A percentile compares a stretch with the other conserved stretches of the same genome.
phyloP scores from a whole-genome alignment of 2,797 vertebrate genomes.

The Dryobates pubescens region DNA sequence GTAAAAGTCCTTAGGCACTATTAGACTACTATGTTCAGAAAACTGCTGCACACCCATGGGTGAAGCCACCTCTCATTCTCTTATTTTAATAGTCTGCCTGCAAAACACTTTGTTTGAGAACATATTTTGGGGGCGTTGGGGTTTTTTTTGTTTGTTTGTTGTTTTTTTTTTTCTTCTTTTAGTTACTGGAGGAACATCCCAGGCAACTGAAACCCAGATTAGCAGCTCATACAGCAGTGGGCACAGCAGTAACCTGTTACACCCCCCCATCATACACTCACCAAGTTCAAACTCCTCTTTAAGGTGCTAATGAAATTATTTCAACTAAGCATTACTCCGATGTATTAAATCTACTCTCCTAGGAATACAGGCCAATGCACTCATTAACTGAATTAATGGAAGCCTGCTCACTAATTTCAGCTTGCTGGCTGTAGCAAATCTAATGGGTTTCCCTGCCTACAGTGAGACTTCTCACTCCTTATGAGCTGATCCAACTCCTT shows the following conservation, averaged over 20 bases:
- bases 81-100: neutral
- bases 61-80: neutral
- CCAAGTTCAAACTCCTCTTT: neutral
- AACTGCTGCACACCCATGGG: neutral
- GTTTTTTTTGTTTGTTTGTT: too few species aligned
- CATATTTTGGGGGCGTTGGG: too few species aligned
- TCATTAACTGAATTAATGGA: slow-evolving; percentile 24
- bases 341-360: neutral
- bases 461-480: neutral
- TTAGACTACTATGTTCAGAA: neutral
- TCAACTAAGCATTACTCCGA: neutral
- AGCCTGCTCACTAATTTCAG: neutral
- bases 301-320: slow-evolving; percentile 6
- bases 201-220: neutral
- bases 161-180: too few species aligned
- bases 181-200: neutral
- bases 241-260: neutral
- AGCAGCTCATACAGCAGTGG: neutral
- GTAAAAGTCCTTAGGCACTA: neutral
- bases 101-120: neutral
- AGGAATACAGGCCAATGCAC: neutral
- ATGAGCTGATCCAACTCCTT: neutral
- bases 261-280: neutral
- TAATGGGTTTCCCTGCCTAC: neutral
- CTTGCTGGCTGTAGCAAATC: neutral